Percentiles rank a stretch among this genome's conserved stretches.
Conservation (phyloP, 2,797 vertebrate species). For the Gastrophryne carolinensis region DNA sequence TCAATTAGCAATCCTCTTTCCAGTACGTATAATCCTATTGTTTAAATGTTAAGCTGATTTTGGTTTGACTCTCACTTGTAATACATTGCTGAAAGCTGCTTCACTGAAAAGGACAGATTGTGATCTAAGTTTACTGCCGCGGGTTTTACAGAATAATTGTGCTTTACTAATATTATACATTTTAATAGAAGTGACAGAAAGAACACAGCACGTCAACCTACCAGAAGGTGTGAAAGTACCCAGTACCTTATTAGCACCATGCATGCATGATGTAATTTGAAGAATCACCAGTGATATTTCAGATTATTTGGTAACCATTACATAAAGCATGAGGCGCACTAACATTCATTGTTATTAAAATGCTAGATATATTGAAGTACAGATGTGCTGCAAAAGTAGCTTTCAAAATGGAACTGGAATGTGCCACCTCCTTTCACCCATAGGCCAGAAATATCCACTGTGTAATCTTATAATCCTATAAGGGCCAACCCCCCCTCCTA, state of each 20-base stretch:
- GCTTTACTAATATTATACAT: constrained; percentile 8
- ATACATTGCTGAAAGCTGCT: constrained; percentile 17
- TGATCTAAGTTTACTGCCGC: constrained; percentile 5
- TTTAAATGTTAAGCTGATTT: constrained; percentile 43
- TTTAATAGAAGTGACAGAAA: neutral
- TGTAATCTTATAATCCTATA: too few species aligned
- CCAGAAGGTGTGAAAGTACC: neutral
- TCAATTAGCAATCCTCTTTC: constrained; percentile 47
- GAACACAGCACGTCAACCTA: neutral
- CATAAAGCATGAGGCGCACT: too few species aligned
- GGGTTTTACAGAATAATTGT: constrained; percentile 12
- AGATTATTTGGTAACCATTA: too few species aligned
- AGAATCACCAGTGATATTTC: neutral
- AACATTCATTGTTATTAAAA: too few species aligned
- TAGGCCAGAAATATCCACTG: too few species aligned
- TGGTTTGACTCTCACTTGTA: constrained; percentile 10
- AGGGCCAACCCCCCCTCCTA: too few species aligned
- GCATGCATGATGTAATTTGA: neutral
- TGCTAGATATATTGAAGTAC: too few species aligned
- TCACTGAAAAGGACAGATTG: constrained; percentile 7
- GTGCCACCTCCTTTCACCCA: too few species aligned
- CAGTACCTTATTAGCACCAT: neutral
- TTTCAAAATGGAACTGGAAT: too few species aligned
- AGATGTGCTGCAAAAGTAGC: too few species aligned
- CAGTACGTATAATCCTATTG: constrained; percentile 40